These are phyloP conservation scores for Osmoderma eremita DNA, from an alignment of 2,888 invertebrate species.

Conservation along the genomic window DNA sequence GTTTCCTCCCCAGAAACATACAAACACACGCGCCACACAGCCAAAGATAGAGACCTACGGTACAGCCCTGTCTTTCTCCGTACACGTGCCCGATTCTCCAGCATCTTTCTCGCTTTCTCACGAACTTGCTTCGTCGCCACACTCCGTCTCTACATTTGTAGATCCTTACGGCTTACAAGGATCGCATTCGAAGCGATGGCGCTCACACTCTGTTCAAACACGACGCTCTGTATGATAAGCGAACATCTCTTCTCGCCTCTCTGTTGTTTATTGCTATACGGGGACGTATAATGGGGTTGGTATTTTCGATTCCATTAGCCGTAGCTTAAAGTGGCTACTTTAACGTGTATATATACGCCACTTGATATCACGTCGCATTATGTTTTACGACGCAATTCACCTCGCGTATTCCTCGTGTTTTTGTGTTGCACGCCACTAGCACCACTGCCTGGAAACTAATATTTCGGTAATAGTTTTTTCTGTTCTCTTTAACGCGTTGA, in stretches of 20 bases:
- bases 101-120: background rate
- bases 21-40: conserved; percentile 1
- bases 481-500: too few relatives aligned
- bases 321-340: conserved; percentile 31
- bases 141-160: conserved; percentile 3
- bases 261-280: conserved; percentile 51
- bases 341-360: conserved; percentile 1
- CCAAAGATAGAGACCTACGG: background rate
- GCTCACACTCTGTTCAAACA: conserved; percentile 49
- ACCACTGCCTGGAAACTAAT: too few relatives aligned
- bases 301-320: conserved; percentile 56
- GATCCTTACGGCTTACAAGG: conserved; percentile 6
- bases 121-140: background rate
- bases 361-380: conserved; percentile 14
- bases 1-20: background rate
- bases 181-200: background rate
- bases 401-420: too few relatives aligned
- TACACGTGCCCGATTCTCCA: too few relatives aligned
- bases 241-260: conserved; percentile 41
- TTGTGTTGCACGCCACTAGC: too few relatives aligned
- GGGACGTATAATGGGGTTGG: conserved; percentile 52
- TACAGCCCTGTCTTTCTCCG: too few relatives aligned
- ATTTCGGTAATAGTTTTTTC: too few relatives aligned
- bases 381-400: conserved; percentile 5
- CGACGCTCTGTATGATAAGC: conserved; percentile 53